phyloP scores from a whole-genome alignment of 2,113 vertebrate species.

The Phrynocephalus versicolor region DNA sequence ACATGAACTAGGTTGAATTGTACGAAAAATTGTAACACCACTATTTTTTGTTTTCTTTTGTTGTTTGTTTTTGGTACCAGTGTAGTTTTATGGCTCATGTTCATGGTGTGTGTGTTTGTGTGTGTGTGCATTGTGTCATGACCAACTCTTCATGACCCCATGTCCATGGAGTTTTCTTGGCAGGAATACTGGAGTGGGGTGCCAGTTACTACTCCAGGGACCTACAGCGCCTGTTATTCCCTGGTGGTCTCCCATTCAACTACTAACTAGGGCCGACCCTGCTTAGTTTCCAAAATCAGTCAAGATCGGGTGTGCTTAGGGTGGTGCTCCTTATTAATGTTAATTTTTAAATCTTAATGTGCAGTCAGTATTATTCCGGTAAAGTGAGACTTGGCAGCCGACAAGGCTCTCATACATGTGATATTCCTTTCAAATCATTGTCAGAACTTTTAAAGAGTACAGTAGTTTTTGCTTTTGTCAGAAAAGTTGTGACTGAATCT shows the following conservation, averaged over 20 bases:
- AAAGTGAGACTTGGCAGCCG: slow-evolving; percentile 2
- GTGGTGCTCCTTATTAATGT: not conserved
- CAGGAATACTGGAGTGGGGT: too few species aligned
- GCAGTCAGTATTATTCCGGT: not conserved
- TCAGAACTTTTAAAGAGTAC: slow-evolving; percentile 5
- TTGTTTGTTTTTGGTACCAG: not conserved
- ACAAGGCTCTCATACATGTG: not conserved
- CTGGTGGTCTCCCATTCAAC: too few species aligned
- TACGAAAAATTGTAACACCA: not conserved
- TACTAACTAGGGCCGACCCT: too few species aligned
- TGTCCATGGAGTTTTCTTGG: too few species aligned
- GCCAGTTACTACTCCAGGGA: too few species aligned
- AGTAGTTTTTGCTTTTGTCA: not conserved
- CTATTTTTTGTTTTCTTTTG: not conserved
- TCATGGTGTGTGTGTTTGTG: too few species aligned
- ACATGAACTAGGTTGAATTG: not conserved
- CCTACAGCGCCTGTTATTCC: too few species aligned
- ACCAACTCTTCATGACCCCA: too few species aligned
- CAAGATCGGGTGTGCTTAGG: too few species aligned
- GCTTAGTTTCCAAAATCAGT: too few species aligned
- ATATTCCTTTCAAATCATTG: not conserved
- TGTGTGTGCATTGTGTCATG: too few species aligned
- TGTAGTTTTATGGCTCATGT: not conserved
- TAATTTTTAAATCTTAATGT: not conserved
- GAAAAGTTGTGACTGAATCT: not conserved